phyloP scores from a whole-genome alignment of 2,888 invertebrate genomes.

The Ptilodon capucinus region DNA sequence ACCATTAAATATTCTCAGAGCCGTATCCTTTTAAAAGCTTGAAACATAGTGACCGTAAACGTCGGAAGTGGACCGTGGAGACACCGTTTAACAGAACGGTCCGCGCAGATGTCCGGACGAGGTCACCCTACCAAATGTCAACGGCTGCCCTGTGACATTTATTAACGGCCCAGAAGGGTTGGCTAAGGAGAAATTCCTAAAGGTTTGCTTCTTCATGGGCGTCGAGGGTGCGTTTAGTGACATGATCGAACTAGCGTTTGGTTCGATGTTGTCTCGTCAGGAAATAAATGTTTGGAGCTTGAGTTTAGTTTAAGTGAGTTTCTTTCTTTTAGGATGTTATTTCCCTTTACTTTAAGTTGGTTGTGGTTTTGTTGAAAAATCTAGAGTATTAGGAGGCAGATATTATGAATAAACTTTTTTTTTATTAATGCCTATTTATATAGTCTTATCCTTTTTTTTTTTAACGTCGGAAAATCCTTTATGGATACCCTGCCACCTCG shows the following conservation, averaged over 20 bases:
- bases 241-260: constrained; percentile 1
- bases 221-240: background rate
- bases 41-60: constrained; percentile 43
- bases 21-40: background rate
- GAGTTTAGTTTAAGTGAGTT: background rate
- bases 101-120: constrained; percentile 37
- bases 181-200: constrained; percentile 56
- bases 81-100: constrained; percentile 37
- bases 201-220: constrained; percentile 49
- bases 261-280: background rate
- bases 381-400: too few species aligned
- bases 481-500: too few species aligned
- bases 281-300: background rate
- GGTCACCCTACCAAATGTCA: constrained; percentile 56
- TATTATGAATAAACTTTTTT: too few species aligned
- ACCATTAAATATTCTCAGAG: constrained; percentile 2
- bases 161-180: constrained; percentile 73
- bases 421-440: too few species aligned
- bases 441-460: too few species aligned
- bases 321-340: background rate
- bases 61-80: constrained; percentile 45
- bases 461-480: too few species aligned
- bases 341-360: too few species aligned
- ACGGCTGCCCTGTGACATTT: constrained; percentile 66
- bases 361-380: too few species aligned